Percentiles rank a stretch among this genome's conserved stretches.
Conservation (phyloP, 2,113 vertebrate genomes). For the Tetraodon nigroviridis region DNA sequence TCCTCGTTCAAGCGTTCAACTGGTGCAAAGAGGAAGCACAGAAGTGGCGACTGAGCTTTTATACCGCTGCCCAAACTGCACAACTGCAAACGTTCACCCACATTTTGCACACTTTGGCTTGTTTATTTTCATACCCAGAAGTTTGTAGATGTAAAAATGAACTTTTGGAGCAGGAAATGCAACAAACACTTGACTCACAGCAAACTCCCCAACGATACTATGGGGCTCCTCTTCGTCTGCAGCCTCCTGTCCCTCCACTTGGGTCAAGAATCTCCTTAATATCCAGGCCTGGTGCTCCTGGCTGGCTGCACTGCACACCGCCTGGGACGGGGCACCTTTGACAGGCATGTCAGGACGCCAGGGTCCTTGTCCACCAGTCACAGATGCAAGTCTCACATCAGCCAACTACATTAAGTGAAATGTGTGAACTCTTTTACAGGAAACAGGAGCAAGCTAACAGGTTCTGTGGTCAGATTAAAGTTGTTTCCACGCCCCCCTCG, state of each 20-base stretch:
- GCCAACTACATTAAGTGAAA: constrained; percentile 50
- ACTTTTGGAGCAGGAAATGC: not conserved
- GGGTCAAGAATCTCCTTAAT: constrained; percentile 62
- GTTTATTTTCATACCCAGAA: no score
- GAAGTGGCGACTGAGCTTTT: not conserved
- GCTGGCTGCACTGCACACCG: constrained; percentile 25
- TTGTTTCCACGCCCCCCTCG: constrained; percentile 52
- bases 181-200: constrained; percentile 60
- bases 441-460: constrained; percentile 66
- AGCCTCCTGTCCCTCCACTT: constrained; percentile 58
- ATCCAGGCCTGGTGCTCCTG: constrained; percentile 66
- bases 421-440: constrained; percentile 55
- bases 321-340: constrained; percentile 25
- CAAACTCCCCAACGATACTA: constrained; percentile 64
- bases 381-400: constrained; percentile 30
- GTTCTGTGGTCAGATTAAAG: constrained; percentile 75
- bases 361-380: constrained; percentile 31
- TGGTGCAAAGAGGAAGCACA: constrained; percentile 58
- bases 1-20: constrained; percentile 26
- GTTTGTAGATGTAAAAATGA: not conserved
- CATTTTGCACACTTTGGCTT: no score
- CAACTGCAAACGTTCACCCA: not conserved
- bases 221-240: constrained; percentile 32
- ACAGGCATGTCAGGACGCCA: constrained; percentile 61
- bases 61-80: constrained; percentile 18